phyloP scores from a whole-genome alignment of 2,797 vertebrate genomes.

The Alcedo quadribrachys region DNA sequence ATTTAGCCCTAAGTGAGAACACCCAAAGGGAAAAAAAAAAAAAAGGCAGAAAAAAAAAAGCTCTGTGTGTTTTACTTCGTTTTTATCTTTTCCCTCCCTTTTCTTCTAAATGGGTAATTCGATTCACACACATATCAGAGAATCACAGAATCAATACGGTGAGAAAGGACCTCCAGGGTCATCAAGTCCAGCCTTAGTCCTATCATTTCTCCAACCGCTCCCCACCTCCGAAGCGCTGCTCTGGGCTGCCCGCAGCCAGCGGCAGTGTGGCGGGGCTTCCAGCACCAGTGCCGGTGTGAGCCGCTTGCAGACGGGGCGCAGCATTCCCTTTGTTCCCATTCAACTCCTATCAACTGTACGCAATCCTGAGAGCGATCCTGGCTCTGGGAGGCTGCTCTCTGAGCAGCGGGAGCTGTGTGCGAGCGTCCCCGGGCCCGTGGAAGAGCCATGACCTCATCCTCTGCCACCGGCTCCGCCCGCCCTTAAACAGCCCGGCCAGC shows the following conservation, averaged over 20 bases:
- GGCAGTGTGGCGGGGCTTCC: no score
- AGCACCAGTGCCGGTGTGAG: no score
- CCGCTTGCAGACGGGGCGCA: not conserved
- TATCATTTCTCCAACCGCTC: no score
- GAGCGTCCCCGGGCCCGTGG: not conserved
- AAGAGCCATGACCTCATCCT: conserved; percentile 46
- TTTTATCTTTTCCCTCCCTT: conserved; percentile 12
- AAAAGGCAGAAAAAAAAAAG: not conserved
- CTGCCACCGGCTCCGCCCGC: not conserved
- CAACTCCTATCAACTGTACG: not conserved
- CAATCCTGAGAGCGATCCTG: not conserved
- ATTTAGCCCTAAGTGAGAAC: conserved; percentile 35
- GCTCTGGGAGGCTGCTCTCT: not conserved
- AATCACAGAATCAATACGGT: no score
- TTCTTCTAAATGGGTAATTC: not conserved
- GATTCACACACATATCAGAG: no score
- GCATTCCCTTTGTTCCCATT: not conserved
- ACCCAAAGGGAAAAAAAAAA: not conserved
- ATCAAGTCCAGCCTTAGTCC: no score
- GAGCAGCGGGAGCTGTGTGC: not conserved
- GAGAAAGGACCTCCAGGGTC: no score
- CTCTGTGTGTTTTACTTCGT: conserved; percentile 23
- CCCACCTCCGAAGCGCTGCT: no score
- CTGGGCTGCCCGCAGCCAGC: no score
- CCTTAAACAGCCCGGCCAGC: conserved; percentile 26